phyloP scores from a whole-genome alignment of 1,140 invertebrate species.

The Cyrtorhinus lividipennis region DNA sequence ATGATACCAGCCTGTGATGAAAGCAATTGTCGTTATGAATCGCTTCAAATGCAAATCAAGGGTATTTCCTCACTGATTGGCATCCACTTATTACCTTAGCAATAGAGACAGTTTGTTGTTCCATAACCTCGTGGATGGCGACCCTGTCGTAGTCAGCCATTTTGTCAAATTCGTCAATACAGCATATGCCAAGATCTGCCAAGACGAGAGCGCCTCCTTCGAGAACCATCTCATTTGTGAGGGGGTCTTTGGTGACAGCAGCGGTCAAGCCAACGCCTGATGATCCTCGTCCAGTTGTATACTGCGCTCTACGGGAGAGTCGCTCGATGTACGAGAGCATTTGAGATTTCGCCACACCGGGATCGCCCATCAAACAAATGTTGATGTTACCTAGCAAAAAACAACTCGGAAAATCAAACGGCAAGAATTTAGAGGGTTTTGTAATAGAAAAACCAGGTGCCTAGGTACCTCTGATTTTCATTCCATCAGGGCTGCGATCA shows the following conservation, averaged over 20 bases:
- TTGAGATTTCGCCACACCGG: conserved; percentile 98
- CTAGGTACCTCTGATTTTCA: conserved; percentile 67
- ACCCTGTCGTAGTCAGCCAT: conserved; percentile 94
- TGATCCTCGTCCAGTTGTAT: conserved; percentile 89
- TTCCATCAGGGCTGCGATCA: conserved; percentile 70
- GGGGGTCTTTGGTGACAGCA: conserved; percentile 91
- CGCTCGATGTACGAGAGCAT: conserved; percentile 89
- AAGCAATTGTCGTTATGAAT: too few species aligned
- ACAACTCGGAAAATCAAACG: too few species aligned
- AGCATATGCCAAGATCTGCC: conserved; percentile 94
- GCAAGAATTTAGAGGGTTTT: too few species aligned
- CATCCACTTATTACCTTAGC: too few species aligned
- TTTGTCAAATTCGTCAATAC: conserved; percentile 99
- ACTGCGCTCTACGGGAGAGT: conserved; percentile 68
- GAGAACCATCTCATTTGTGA: conserved; percentile 60
- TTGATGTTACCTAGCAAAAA: conserved; percentile 72
- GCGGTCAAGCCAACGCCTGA: conserved; percentile 97
- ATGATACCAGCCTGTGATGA: conserved; percentile 64
- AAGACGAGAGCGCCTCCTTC: conserved; percentile 97
- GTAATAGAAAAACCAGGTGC: too few species aligned
- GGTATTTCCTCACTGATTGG: too few species aligned
- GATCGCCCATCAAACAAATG: conserved; percentile 98
- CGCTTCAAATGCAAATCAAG: too few species aligned
- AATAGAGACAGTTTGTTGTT: conserved; percentile 99
- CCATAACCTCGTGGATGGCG: conserved; percentile 99